These are phyloP conservation scores for Miichthys miiuy DNA, from an alignment of 2,797 vertebrate genomes.

Conservation along the genomic window DNA sequence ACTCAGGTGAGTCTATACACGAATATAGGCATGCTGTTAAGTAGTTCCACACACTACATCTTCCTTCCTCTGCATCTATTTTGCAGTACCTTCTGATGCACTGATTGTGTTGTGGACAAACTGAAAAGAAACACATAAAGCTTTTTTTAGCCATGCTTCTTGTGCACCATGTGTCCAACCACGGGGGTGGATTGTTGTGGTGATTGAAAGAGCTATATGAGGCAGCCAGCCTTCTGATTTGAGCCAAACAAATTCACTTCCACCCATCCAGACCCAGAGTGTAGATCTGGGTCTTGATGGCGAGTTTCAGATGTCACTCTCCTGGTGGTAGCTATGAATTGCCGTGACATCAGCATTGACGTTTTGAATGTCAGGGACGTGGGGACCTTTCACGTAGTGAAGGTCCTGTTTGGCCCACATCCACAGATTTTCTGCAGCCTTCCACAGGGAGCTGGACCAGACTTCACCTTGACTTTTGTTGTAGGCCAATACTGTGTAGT, in stretches of 20 bases:
- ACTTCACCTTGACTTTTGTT: constrained; percentile 7
- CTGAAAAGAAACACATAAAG: constrained; percentile 2
- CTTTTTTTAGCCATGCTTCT: constrained; percentile 18
- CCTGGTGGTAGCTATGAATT: constrained; percentile 7
- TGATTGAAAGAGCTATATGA: constrained; percentile 21
- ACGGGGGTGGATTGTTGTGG: constrained; percentile 11
- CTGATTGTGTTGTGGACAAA: constrained; percentile 4
- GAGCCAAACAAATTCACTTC: constrained; percentile 4
- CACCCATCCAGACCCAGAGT: neutral
- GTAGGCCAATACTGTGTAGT: neutral
- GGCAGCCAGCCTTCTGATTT: neutral
- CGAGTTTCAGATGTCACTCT: constrained; percentile 33
- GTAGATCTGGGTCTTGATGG: constrained; percentile 22
- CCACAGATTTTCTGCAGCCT: constrained; percentile 18
- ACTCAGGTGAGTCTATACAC: neutral
- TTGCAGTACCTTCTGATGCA: neutral
- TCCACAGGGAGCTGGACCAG: neutral
- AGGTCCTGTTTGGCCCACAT: constrained; percentile 20
- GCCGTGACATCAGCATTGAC: constrained; percentile 28
- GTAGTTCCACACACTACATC: neutral
- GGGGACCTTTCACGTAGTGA: constrained; percentile 39
- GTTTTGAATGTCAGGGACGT: constrained; percentile 58
- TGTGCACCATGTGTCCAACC: constrained; percentile 14
- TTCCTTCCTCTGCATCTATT: neutral
- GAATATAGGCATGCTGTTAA: neutral